These are phyloP conservation scores for Drosophila stalkeri DNA, from an alignment of 2,888 invertebrate species.

Conservation along the genomic window DNA sequence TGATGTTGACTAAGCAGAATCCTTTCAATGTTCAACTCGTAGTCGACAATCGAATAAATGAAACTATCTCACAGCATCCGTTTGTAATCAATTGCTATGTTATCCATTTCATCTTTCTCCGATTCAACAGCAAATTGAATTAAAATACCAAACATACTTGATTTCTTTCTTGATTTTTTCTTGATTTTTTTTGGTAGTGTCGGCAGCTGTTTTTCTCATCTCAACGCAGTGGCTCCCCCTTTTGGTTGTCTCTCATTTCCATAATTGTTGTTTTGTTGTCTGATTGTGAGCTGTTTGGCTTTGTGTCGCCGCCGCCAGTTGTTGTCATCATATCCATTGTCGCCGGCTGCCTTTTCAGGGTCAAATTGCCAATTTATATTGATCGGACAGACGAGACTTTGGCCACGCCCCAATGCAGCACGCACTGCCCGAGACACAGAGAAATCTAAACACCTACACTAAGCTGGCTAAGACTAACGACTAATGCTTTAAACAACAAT, in stretches of 20 bases:
- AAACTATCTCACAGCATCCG: conserved; percentile 8
- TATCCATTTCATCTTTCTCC: conserved; percentile 60
- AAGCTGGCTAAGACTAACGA: conserved; percentile 29
- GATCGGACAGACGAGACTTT: conserved; percentile 53
- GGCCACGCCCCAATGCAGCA: conserved; percentile 22
- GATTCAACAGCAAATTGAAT: conserved; percentile 59
- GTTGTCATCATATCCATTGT: conserved; percentile 41
- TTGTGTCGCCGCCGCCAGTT: conserved; percentile 46
- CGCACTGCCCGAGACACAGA: conserved; percentile 13
- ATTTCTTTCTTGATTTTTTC: conserved; percentile 29
- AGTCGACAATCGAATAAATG: neutral
- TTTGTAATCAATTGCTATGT: conserved; percentile 11
- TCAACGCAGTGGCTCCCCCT: conserved; percentile 10
- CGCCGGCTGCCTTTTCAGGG: conserved; percentile 72
- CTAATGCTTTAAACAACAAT: conserved; percentile 65
- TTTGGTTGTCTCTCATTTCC: conserved; percentile 58
- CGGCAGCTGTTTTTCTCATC: conserved; percentile 49
- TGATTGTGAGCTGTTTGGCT: conserved; percentile 46
- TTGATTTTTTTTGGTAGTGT: conserved; percentile 32
- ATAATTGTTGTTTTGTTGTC: conserved; percentile 65
- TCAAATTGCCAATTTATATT: conserved; percentile 79
- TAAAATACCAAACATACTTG: conserved; percentile 66
- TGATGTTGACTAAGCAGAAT: conserved; percentile 8
- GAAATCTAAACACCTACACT: conserved; percentile 50
- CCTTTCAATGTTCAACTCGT: conserved; percentile 1